These are phyloP conservation scores for Coracopsis vasa DNA, from an alignment of 2,113 vertebrate genomes.

Conservation along the genomic window DNA sequence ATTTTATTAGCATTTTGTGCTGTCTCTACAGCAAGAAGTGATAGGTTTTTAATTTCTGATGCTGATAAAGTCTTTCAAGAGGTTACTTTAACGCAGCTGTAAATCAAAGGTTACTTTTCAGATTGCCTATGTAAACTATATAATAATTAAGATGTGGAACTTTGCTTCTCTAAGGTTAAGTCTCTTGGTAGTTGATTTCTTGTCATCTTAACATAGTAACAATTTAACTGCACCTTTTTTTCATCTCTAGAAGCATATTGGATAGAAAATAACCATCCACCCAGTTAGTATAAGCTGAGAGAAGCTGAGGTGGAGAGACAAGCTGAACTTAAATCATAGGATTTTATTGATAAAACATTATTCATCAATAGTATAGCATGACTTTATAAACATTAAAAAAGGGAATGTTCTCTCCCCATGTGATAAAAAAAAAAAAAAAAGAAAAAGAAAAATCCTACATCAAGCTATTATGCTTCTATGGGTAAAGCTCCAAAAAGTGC, in stretches of 20 bases:
- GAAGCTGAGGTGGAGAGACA: not conserved
- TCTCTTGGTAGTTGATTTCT: not conserved
- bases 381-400: not conserved
- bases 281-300: not conserved
- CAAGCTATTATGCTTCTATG: not conserved
- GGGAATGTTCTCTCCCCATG: not conserved
- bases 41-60: conserved; percentile 20
- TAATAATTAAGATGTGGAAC: conserved; percentile 19
- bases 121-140: not conserved
- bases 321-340: not conserved
- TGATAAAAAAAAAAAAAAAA: not conserved
- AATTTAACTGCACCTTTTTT: not conserved
- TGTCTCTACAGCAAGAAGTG: conserved; percentile 33
- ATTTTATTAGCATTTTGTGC: conserved; percentile 57
- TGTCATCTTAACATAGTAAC: not conserved
- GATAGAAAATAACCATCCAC: not conserved
- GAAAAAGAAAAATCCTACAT: too few relatives aligned
- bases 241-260: not conserved
- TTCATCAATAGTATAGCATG: not conserved
- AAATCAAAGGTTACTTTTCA: conserved; percentile 67
- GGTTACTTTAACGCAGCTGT: conserved; percentile 7
- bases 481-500: not conserved
- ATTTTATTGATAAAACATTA: not conserved
- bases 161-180: not conserved
- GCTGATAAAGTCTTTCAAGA: not conserved